A percentile compares a stretch with the other conserved stretches of the same genome.
Conservation (phyloP, 1,140 invertebrate genomes). For the Atta texana region DNA sequence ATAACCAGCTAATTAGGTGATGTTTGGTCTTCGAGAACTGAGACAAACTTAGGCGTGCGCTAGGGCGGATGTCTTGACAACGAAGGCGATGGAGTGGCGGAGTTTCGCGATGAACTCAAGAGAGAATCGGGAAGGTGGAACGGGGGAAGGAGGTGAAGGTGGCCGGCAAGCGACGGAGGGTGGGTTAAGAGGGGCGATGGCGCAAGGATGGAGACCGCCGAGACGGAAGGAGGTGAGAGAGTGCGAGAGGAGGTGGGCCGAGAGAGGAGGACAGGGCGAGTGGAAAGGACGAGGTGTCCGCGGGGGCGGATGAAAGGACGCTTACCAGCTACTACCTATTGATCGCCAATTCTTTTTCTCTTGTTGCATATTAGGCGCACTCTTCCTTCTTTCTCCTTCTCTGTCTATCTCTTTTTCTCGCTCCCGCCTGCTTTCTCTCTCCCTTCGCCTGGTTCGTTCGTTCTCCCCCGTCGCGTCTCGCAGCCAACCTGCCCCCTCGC, state of each 20-base stretch:
- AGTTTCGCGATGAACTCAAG: constrained; percentile 74
- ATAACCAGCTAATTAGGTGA: constrained; percentile 68
- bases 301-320: constrained; percentile 85
- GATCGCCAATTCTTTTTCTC: constrained; percentile 87
- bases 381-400: constrained; percentile 79
- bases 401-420: constrained; percentile 45
- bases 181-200: constrained; percentile 68
- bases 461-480: constrained; percentile 56
- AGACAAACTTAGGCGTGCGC: constrained; percentile 63
- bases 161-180: constrained; percentile 63
- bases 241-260: constrained; percentile 71
- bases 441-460: constrained; percentile 57
- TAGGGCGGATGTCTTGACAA: constrained; percentile 72
- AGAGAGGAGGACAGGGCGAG: constrained; percentile 75
- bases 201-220: constrained; percentile 72
- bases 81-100: constrained; percentile 73
- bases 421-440: constrained; percentile 24
- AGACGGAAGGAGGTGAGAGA: constrained; percentile 74
- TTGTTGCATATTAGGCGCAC: constrained; percentile 86
- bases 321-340: constrained; percentile 87
- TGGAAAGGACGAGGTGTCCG: constrained; percentile 81
- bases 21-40: constrained; percentile 67
- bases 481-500: constrained; percentile 66
- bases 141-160: constrained; percentile 37
- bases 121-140: constrained; percentile 68